Conservation (phyloP, 1,140 invertebrate genomes). For the Bombus impatiens region DNA sequence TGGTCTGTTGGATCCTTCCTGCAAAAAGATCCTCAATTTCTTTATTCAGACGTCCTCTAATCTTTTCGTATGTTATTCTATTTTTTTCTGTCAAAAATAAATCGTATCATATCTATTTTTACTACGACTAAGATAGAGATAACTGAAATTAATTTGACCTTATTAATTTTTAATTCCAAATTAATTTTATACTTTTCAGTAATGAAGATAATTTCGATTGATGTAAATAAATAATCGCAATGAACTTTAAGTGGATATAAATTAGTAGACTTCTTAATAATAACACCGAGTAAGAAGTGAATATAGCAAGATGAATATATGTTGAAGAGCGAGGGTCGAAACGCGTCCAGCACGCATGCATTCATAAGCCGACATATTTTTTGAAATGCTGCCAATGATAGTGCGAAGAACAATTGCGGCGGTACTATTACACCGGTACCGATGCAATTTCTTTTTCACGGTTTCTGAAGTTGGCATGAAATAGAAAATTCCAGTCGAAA, state of each 20-base stretch:
- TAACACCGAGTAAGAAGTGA: too few relatives aligned
- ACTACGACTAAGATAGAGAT: too few relatives aligned
- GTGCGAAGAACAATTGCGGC: conserved; percentile 18
- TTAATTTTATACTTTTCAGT: neutral
- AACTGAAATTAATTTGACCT: too few relatives aligned
- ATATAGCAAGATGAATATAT: neutral
- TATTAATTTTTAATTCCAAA: too few relatives aligned
- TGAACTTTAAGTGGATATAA: neutral
- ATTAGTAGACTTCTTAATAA: too few relatives aligned
- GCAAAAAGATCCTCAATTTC: too few relatives aligned
- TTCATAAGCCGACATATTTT: conserved; percentile 8
- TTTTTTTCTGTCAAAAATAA: too few relatives aligned
- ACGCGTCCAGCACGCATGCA: too few relatives aligned
- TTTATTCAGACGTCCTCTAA: too few relatives aligned
- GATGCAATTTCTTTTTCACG: conserved; percentile 25
- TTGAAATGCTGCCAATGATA: conserved; percentile 34
- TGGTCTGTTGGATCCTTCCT: too few relatives aligned
- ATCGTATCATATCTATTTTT: too few relatives aligned
- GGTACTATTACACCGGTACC: conserved; percentile 9
- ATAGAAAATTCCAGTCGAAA: conserved; percentile 6
- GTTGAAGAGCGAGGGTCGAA: neutral
- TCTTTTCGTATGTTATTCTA: too few relatives aligned
- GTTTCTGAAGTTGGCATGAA: conserved; percentile 14
- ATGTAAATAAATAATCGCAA: neutral
- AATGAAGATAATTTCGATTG: neutral